Base-by-base conservation (phyloP, 2,797 vertebrate species). In the Craterocephalus amniculus region DNA sequence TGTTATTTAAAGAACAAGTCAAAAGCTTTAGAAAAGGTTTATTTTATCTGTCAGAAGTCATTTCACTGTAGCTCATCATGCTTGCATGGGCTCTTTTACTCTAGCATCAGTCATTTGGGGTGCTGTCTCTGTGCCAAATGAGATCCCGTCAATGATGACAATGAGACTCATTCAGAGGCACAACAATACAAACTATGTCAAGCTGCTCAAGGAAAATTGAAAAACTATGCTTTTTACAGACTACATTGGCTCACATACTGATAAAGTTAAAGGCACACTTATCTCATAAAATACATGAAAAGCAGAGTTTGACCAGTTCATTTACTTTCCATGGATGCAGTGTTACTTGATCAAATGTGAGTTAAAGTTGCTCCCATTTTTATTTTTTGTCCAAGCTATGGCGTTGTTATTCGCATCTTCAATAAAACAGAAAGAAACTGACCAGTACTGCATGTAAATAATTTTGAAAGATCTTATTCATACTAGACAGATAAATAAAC, bases 1-100 rank as follows among this genome's bases (percentile, higher is more conserved):
- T 20, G 75, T 66, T 84, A 73, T 72, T 70, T 76, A 60, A 56
- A 73, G 67, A 76, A 83, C 51, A 61, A 58, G 76, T 76, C 78
- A 78, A 45, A 45, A 45, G 62, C 80, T 72, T 69, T 62, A 75
- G 54, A 84, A 78, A 22, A n/a, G 34, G 56, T 70, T 74, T 56
- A 61, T 58, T 73, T 74, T 74, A 51, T 76, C 38, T 58, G 27
- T 61, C 66, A 70, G 59, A 49, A 74, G 66, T 62, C 70, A 67
- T 80, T 34, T 67, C 55, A 18, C 57, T 43, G 54, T 66, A 49
- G 36, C 49, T 74, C 45, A 74, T 80, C 66, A 34, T 12, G 24
- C 20, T 65, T 62, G 66, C 67, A 74, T 43, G 34, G 61, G 60
- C 63, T 62, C 58, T 65, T 34, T 64, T 62, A 26, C 18, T 62